Evolutionary conservation across 2,888 invertebrate species (phyloP).

Genomic region (Callyntrura sp.): DNA sequence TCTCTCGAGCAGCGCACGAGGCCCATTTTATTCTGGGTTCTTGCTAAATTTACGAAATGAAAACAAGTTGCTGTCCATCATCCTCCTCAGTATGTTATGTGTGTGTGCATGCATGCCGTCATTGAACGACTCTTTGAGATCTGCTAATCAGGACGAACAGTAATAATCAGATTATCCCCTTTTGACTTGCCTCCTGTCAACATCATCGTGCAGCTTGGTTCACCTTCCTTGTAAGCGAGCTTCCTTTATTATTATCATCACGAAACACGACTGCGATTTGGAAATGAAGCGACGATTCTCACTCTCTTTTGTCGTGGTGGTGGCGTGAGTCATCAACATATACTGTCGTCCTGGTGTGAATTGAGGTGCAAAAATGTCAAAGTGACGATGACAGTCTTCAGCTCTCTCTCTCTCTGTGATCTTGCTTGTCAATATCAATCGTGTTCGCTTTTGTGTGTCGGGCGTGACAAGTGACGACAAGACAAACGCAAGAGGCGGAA

Average conservation of each 20-base stretch:
- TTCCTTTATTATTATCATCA: not conserved
- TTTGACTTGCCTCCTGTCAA: too few species aligned
- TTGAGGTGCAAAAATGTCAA: slow-evolving; percentile 33
- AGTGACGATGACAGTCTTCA: too few species aligned
- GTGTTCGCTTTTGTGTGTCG: slow-evolving; percentile 12
- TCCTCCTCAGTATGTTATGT: not conserved
- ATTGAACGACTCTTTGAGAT: too few species aligned
- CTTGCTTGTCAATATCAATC: not conserved
- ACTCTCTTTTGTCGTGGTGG: too few species aligned
- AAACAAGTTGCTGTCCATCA: not conserved
- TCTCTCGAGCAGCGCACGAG: not conserved
- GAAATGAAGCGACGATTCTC: not conserved
- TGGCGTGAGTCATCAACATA: slow-evolving; percentile 24
- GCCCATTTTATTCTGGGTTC: too few species aligned
- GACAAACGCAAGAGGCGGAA: slow-evolving; percentile 42
- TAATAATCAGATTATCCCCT: too few species aligned
- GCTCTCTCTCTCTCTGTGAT: not conserved
- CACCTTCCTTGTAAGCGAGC: slow-evolving; percentile 19
- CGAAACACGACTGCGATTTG: not conserved
- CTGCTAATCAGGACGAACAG: too few species aligned
- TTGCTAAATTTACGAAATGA: slow-evolving; percentile 13
- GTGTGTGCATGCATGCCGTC: not conserved
- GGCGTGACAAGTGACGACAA: slow-evolving; percentile 25
- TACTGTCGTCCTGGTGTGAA: not conserved
- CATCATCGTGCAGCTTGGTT: not conserved